phyloP scores from a whole-genome alignment of 2,797 vertebrate genomes.

The Sebastes ruberrimus region DNA sequence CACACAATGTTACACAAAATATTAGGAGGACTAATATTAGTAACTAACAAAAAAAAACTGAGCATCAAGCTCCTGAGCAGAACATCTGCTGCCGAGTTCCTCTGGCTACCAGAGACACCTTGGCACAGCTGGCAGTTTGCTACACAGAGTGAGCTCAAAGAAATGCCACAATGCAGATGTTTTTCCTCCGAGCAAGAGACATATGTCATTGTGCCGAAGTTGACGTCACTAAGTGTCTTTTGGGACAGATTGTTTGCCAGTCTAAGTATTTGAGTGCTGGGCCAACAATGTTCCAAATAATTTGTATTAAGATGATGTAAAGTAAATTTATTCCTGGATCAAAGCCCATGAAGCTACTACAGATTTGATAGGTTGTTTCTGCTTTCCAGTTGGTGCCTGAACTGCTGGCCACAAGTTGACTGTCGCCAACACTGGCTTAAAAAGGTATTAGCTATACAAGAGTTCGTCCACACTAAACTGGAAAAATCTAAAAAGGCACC shows the following conservation, averaged over 20 bases:
- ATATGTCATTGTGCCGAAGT: conserved; percentile 27
- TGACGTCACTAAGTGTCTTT: conserved; percentile 45
- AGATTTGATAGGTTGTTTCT: background rate
- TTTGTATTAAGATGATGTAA: background rate
- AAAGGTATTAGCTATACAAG: background rate
- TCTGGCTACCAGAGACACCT: conserved; percentile 19
- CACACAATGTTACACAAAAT: background rate
- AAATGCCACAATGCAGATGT: conserved; percentile 51
- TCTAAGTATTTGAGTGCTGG: conserved; percentile 20
- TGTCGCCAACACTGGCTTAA: background rate
- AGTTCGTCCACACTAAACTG: background rate
- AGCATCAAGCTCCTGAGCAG: background rate
- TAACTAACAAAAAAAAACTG: background rate
- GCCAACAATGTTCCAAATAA: conserved; percentile 8
- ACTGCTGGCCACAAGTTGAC: background rate
- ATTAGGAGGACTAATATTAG: background rate
- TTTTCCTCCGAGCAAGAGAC: conserved; percentile 46
- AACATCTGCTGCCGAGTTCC: conserved; percentile 18
- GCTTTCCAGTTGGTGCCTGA: background rate
- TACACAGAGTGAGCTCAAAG: conserved; percentile 36
- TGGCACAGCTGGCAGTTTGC: conserved; percentile 35
- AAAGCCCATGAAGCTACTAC: background rate
- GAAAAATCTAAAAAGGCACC: background rate
- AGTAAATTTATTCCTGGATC: background rate
- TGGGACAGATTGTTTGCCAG: conserved; percentile 34